Base-by-base conservation (phyloP, 1,140 invertebrate genomes). In the Sitodiplosis mosellana region DNA sequence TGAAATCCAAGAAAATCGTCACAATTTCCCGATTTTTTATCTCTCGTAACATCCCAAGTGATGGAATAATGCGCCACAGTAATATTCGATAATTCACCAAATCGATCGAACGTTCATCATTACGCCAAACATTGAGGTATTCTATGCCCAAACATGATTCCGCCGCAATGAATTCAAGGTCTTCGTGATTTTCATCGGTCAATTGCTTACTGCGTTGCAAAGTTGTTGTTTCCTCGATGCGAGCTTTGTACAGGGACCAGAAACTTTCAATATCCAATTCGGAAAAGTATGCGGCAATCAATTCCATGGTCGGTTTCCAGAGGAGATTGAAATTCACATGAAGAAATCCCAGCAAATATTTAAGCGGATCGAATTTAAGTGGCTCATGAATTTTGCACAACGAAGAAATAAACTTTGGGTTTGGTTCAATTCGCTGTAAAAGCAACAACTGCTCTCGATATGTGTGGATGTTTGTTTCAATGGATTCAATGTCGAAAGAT, bases 261-360 rank as follows among this genome's bases (percentile, higher is more conserved):
- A 93, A 93, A 40, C 73, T 65, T 4, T 76, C 60, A 15, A 68
- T 67, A 1, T 73, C 59, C 57, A 88, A 68, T 1, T 70, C 68
- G 52, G 72, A 69, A 0, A 83, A 82, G 59, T 83, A 83, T 7
- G 77, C 71, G 2, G 76, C 67, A 46, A 94, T 78, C 17, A 88
- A 69, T 55, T 81, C 74, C 7, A 71, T 66, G 0, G 83, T 67
- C n/a, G 87, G 84, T 42, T 83, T 78, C 90, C 90, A 95, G 0
- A 96, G 56, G 18, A 89, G 65, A 55, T 83, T 82, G 53, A 94
- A 93, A 60, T 94, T 94, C 2, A 84, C 67, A 60, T 83, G 89
- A 2, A 94, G 64, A 50, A 78, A 73, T 7, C 89, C 87, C 7
- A 93, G 69, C 48, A 92, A 69, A 59, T 84, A 90, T 46, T 78